Conservation (phyloP, 2,113 vertebrate species). For the Coturnix japonica region DNA sequence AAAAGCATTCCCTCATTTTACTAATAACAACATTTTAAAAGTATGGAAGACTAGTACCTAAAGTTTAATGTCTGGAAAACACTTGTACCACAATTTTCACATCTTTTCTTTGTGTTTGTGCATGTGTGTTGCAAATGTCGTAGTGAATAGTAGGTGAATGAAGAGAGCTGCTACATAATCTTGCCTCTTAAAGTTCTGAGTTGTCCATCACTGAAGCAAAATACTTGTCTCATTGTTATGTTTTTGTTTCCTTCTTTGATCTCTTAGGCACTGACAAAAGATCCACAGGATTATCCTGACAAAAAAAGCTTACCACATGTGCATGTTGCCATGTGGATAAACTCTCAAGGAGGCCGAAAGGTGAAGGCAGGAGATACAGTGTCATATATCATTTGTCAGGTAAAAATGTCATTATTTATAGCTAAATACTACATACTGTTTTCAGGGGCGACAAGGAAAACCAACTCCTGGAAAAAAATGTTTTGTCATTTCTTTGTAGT, state of each 20-base stretch:
- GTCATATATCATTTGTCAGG: slow-evolving; percentile 96
- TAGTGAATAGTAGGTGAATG: not conserved
- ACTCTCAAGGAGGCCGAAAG: slow-evolving; percentile 91
- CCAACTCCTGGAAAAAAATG: not conserved
- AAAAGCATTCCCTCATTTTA: not conserved
- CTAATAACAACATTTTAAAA: not conserved
- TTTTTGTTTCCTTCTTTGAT: slow-evolving; percentile 37
- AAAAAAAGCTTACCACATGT: slow-evolving; percentile 96
- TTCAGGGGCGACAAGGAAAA: not conserved
- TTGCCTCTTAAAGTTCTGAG: not conserved
- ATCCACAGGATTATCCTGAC: slow-evolving; percentile 98
- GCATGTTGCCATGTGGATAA: slow-evolving; percentile 97
- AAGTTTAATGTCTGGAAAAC: not conserved
- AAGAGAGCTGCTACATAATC: not conserved
- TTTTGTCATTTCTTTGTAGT: not conserved
- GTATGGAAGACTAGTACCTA: not conserved
- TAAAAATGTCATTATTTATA: slow-evolving; percentile 66
- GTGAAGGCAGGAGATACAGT: slow-evolving; percentile 96
- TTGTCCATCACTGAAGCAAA: not conserved
- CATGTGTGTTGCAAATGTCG: not conserved
- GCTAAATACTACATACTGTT: not conserved
- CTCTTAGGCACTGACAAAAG: slow-evolving; percentile 92
- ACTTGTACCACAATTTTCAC: not conserved
- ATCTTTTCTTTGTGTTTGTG: not conserved
- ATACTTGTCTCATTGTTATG: not conserved